phyloP scores from a whole-genome alignment of 2,113 vertebrate species.

The Eurystomus gularis region DNA sequence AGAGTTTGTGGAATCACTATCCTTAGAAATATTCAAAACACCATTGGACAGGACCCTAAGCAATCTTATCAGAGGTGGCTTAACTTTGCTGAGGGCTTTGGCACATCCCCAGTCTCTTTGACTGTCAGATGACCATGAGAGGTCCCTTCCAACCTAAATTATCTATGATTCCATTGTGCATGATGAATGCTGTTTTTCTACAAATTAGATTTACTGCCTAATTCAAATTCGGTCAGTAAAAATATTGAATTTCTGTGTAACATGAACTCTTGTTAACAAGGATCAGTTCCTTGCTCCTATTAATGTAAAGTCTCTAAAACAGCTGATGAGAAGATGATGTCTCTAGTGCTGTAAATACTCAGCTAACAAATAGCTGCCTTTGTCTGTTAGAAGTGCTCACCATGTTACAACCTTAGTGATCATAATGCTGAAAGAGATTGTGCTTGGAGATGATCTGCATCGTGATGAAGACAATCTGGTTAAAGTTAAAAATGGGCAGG shows the following conservation, averaged over 20 bases:
- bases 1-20: background rate
- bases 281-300: background rate
- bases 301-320: background rate
- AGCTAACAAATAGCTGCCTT: background rate
- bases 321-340: background rate
- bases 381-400: background rate
- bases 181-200: background rate
- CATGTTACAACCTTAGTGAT: background rate
- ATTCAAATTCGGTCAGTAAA: background rate
- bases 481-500: background rate
- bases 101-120: background rate
- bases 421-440: background rate
- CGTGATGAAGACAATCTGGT: background rate
- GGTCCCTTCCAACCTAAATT: background rate
- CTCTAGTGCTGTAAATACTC: background rate
- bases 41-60: background rate
- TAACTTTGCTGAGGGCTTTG: background rate
- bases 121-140: background rate
- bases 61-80: background rate
- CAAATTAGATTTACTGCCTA: background rate
- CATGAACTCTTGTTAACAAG: background rate
- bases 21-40: background rate
- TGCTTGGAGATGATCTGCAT: background rate
- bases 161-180: background rate
- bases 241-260: background rate